Conservation (phyloP, 2,113 vertebrate species). For the Salvator merianae region DNA sequence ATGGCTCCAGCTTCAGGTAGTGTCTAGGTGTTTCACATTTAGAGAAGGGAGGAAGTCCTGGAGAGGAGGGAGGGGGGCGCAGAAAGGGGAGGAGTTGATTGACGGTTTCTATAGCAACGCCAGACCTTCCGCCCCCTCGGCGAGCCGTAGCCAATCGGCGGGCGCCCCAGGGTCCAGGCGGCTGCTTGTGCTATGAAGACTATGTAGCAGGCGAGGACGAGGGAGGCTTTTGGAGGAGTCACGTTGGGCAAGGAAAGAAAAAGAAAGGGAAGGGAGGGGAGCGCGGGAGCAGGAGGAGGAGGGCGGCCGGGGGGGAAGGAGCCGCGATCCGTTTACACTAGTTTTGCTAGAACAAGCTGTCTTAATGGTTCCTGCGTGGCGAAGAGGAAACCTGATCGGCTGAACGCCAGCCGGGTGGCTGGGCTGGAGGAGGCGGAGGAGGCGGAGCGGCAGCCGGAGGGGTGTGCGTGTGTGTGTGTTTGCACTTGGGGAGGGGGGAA, state of each 20-base stretch:
- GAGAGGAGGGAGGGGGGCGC: constrained; percentile 5
- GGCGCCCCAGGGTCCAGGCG: constrained; percentile 61
- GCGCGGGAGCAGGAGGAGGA: constrained; percentile 71
- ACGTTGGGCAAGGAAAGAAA: constrained; percentile 73
- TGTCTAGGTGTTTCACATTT: constrained; percentile 50
- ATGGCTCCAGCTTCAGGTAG: constrained; percentile 57
- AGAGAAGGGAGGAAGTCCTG: not conserved
- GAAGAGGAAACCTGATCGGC: constrained; percentile 95
- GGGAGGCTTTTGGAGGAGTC: constrained; percentile 67
- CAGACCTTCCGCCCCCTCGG: constrained; percentile 61
- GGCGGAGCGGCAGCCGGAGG: constrained; percentile 66
- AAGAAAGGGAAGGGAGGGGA: constrained; percentile 74
- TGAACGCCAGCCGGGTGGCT: constrained; percentile 73
- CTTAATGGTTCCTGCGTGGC: constrained; percentile 93
- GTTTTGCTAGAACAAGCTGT: constrained; percentile 84
- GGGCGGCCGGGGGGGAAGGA: constrained; percentile 66
- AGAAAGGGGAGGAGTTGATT: constrained; percentile 65
- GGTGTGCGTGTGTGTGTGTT: not conserved
- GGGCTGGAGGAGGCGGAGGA: constrained; percentile 81
- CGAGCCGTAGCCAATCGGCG: constrained; percentile 69
- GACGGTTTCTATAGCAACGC: constrained; percentile 67
- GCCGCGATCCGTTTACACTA: constrained; percentile 86
- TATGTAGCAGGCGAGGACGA: constrained; percentile 46
- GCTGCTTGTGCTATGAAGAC: constrained; percentile 71
- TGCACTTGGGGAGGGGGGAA: constrained; percentile 16